phyloP scores from a whole-genome alignment of 2,113 vertebrate species.

The Pandion haliaetus region DNA sequence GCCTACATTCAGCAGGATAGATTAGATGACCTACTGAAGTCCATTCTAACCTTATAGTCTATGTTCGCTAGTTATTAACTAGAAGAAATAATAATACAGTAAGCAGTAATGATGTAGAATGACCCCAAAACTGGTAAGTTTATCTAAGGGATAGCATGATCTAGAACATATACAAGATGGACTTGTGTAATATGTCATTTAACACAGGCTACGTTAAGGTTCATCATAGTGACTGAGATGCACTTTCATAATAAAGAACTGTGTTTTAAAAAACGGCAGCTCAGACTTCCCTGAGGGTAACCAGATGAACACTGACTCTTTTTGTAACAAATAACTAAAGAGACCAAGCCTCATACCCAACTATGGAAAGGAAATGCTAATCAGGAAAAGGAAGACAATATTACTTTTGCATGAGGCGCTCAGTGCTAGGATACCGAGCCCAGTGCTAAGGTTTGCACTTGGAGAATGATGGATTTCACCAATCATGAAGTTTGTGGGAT shows the following conservation, averaged over 20 bases:
- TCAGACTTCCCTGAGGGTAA: neutral
- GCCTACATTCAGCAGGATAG: neutral
- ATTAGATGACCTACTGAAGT: neutral
- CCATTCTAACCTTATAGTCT: neutral
- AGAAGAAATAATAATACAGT: neutral
- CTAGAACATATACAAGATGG: neutral
- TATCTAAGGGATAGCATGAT: neutral
- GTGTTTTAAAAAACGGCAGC: neutral
- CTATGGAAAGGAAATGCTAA: neutral
- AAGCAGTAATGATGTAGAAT: neutral
- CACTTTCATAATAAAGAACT: neutral
- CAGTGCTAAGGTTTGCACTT: neutral
- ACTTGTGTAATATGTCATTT: neutral
- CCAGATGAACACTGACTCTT: neutral
- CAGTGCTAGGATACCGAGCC: neutral
- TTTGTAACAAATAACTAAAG: neutral
- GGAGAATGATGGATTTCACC: neutral
- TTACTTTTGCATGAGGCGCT: neutral
- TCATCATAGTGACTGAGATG: neutral
- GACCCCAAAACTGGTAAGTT: neutral
- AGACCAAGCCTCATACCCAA: neutral
- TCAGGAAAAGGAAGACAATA: neutral
- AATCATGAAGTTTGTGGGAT: neutral
- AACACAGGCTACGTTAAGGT: neutral
- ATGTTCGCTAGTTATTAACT: neutral